Base-by-base conservation (phyloP, 2,797 vertebrate species). In the Tragopan temminckii region DNA sequence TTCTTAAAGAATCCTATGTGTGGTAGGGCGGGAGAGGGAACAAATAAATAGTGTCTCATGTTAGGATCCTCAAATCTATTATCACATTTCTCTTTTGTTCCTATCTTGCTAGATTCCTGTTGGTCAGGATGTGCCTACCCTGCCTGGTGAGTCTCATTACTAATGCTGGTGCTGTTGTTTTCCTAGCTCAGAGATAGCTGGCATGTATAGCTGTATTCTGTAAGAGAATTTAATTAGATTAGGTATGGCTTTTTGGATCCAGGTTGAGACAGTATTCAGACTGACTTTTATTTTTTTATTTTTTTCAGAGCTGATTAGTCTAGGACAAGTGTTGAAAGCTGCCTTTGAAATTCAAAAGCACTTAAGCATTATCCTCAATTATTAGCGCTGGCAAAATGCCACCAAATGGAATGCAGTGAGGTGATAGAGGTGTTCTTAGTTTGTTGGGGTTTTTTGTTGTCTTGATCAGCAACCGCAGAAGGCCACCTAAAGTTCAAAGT, bases 121-220 rank as follows among this genome's bases (percentile, higher is more conserved):
- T 0, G 1, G 3, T 58, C 42, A 33, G 27, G 52, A 43, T 15
- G 5, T 2, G 2, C 38, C 58, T 61, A 12, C 45, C 80, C 29
- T 91, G 55, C 63, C 31, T 13, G 29, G 16, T 19, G 46, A 58
- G 13, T n/a, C 21, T 85, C 16, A 24, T 62, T 5, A 12, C 27
- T 70, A 36, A 31, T 38, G 43, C 31, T 81, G 21, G 10, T 80
- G 31, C 13, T 68, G 43, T n/a, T 89, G 45, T 67, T 83, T 83
- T 55, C 35, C 33, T 12, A 17, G 48, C 52, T 72, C 24, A 1
- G 25, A 82, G 35, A 29, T 16, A 85, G 58, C 35, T 88, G 62
- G 35, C 23, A 2, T 0, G 0, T 27, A n/a, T 50, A 29, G 33
- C 18, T 2, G 2, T 70, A 53, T 64, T 27, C 84, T 13, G 3